These are phyloP conservation scores for Lutraria lutraria DNA, from an alignment of 2,888 invertebrate species.

Conservation along the genomic window DNA sequence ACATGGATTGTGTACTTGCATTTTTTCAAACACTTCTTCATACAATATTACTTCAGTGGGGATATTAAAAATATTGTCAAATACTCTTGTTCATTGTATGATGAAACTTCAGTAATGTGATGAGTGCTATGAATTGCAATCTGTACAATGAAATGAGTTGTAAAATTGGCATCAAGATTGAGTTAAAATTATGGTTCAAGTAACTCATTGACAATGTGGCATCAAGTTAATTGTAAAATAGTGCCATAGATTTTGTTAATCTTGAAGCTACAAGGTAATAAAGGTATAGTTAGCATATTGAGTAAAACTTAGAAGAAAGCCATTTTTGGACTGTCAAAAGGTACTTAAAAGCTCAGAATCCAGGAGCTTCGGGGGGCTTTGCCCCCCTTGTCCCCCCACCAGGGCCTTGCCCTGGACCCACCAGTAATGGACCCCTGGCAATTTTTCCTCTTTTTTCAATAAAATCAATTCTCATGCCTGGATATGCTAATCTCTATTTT, in stretches of 20 bases:
- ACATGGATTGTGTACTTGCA: neutral
- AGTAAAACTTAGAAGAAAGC: too few relatives aligned
- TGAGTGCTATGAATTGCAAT: neutral
- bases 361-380: slow-evolving; percentile 51
- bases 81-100: neutral
- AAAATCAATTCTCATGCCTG: too few relatives aligned
- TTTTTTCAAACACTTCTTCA: neutral
- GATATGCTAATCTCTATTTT: too few relatives aligned
- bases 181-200: too few relatives aligned
- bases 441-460: slow-evolving; percentile 20
- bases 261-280: too few relatives aligned
- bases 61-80: neutral
- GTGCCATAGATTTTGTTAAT: too few relatives aligned
- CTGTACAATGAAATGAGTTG: neutral
- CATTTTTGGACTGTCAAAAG: too few relatives aligned
- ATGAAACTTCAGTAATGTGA: neutral
- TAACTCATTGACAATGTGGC: too few relatives aligned
- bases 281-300: too few relatives aligned
- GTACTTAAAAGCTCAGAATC: neutral
- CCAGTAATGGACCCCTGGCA: slow-evolving; percentile 43
- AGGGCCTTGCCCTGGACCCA: slow-evolving; percentile 51
- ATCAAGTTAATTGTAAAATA: too few relatives aligned
- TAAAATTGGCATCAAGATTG: too few relatives aligned
- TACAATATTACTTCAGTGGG: neutral
- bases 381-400: slow-evolving; percentile 50